phyloP scores from a whole-genome alignment of 2,113 vertebrate genomes.

The Ageneiosus marmoratus region DNA sequence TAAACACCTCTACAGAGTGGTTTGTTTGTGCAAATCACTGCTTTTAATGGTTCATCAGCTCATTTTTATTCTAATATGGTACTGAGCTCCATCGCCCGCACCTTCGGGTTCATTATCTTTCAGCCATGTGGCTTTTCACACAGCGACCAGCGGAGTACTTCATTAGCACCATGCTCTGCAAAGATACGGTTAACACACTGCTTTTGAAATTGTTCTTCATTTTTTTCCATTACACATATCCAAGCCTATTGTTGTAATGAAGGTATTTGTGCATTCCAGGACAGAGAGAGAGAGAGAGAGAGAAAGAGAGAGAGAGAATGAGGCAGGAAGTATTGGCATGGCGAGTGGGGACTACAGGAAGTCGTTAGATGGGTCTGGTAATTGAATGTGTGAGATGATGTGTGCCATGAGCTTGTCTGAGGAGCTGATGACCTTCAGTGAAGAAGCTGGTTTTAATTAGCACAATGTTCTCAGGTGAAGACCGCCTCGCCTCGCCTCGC shows the following conservation, averaged over 20 bases:
- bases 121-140: constrained; percentile 35
- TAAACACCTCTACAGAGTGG: background rate
- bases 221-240: constrained; percentile 43
- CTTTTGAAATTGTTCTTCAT: constrained; percentile 31
- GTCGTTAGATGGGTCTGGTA: constrained; percentile 58
- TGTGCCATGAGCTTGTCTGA: constrained; percentile 54
- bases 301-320: constrained; percentile 23
- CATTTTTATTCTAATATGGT: constrained; percentile 42
- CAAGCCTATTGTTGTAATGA: constrained; percentile 53
- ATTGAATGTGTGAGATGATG: constrained; percentile 62
- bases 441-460: constrained; percentile 56
- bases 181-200: constrained; percentile 51
- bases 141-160: constrained; percentile 37
- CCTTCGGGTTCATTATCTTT: constrained; percentile 44
- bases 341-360: constrained; percentile 46
- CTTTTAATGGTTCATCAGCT: constrained; percentile 34
- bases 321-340: constrained; percentile 24
- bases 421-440: constrained; percentile 62
- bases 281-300: constrained; percentile 14
- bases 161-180: constrained; percentile 47
- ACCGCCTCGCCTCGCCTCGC: background rate
- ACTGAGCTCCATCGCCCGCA: constrained; percentile 27
- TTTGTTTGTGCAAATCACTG: constrained; percentile 26
- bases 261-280: constrained; percentile 43
- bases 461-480: constrained; percentile 51